Evolutionary conservation across 2,888 invertebrate genomes (phyloP).

Genomic region (Pristionchus exspectatus): DNA sequence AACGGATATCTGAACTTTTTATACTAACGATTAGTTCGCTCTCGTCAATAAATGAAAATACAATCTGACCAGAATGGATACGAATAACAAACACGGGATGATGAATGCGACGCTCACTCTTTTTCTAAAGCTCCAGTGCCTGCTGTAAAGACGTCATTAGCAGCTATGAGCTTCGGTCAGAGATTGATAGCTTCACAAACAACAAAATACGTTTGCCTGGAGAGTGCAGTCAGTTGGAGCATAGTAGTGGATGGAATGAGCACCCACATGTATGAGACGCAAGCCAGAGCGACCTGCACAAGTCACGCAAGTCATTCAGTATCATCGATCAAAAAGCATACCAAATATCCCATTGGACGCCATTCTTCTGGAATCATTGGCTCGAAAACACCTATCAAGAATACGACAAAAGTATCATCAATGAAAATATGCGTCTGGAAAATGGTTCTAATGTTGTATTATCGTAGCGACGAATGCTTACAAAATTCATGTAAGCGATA

Average conservation of each 20-base stretch:
- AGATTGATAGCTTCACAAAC: not conserved
- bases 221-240: constrained; percentile 29
- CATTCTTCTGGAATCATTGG: not conserved
- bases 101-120: not conserved
- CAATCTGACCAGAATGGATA: not conserved
- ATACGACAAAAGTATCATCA: not conserved
- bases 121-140: constrained; percentile 3
- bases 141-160: not conserved
- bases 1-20: not conserved
- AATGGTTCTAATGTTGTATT: not conserved
- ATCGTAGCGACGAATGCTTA: not conserved
- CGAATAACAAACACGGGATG: not conserved
- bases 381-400: not conserved
- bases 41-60: not conserved
- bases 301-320: not conserved
- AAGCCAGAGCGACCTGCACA: not conserved
- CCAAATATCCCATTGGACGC: not conserved
- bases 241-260: constrained; percentile 7
- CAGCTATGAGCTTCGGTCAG: not conserved
- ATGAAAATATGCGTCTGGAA: constrained; percentile 11
- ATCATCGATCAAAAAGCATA: too few relatives aligned
- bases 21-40: not conserved
- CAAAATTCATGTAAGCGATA: not conserved
- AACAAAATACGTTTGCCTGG: constrained; percentile 30
- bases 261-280: constrained; percentile 12